Evolutionary conservation across 1,140 invertebrate species (phyloP), one percentile per base, ranked within the genome.

Genomic region (Temnothorax nylanderi): DNA sequence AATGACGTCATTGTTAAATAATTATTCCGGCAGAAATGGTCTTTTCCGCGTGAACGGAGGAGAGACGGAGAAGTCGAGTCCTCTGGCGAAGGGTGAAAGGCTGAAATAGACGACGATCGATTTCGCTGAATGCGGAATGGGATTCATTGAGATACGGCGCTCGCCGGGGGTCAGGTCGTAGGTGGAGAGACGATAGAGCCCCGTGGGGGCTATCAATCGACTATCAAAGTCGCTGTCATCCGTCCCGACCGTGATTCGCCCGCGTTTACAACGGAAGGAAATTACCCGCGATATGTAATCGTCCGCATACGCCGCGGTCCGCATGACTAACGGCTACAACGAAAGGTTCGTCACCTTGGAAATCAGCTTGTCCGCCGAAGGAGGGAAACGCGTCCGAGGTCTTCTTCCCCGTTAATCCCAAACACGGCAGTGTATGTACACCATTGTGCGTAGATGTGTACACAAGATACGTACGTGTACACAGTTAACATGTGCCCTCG

Each of bases 251-350:
- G n/a, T 7, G 26, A 34, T 49, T 74, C 34, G 13, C 4, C 16
- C n/a, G 37, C 62, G 7, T 26, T 26, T 62, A 49, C 10, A 60
- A 74, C 80, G 80, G 80, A 75, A 84, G 80, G 80, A 84, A 75
- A 84, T 84, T 60, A 84, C 54, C 26, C 21, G 26, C 6, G 80
- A 84, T 84, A 84, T 62, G 80, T 84, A 84, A 84, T 84, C 80
- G 41, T 65, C 6, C 37, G 26, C 26, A 65, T 64, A 51, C 32
- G 13, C 26, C 1, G 26, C 26, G 11, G 44, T 16, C 51, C 13
- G 10, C 13, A 37, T 62, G 69, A 82, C 41, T 47, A 82, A 82
- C 54, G 8, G 54, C 16, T 37, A 49, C 26, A 11, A 18, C 65
- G 44, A 62, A 47, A 74, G 51, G 1, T 47, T 72, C 64, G 77